phyloP scores from a whole-genome alignment of 2,797 vertebrate species.

The Novumbra hubbsi region DNA sequence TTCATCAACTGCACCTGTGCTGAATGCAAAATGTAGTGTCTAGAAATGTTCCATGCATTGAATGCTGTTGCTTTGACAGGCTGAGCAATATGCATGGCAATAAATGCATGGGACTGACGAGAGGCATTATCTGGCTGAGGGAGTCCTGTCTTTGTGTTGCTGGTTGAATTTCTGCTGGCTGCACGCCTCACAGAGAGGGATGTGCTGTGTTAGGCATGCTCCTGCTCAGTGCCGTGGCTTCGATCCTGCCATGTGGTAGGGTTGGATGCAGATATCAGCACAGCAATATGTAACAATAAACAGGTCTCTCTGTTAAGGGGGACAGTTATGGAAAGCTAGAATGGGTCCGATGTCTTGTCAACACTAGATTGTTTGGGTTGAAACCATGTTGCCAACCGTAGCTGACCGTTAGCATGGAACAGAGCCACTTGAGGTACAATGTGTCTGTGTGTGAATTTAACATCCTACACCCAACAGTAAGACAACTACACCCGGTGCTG shows the following conservation, averaged over 20 bases:
- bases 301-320: conserved; percentile 3
- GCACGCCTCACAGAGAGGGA: conserved; percentile 22
- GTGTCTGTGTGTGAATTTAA: not conserved
- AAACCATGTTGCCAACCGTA: not conserved
- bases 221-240: conserved; percentile 11
- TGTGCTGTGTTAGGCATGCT: conserved; percentile 23
- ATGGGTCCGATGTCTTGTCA: conserved; percentile 9
- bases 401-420: not conserved
- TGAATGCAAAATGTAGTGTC: not conserved
- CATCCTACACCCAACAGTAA: conserved; percentile 1
- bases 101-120: not conserved
- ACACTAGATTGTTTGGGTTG: not conserved
- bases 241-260: conserved; percentile 13
- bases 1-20: conserved; percentile 1
- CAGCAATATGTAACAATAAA: conserved; percentile 23
- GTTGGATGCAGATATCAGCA: conserved; percentile 19
- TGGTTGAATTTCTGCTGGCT: conserved; percentile 37
- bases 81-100: not conserved
- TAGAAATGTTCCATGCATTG: not conserved
- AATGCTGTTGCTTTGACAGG: conserved; percentile 3
- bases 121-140: conserved; percentile 14
- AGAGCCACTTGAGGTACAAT: not conserved
- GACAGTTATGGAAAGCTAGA: conserved; percentile 1
- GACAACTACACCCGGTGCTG: not conserved
- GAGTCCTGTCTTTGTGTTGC: conserved; percentile 31